phyloP scores from a whole-genome alignment of 2,888 invertebrate genomes.

The Leptarthrus brevirostris region DNA sequence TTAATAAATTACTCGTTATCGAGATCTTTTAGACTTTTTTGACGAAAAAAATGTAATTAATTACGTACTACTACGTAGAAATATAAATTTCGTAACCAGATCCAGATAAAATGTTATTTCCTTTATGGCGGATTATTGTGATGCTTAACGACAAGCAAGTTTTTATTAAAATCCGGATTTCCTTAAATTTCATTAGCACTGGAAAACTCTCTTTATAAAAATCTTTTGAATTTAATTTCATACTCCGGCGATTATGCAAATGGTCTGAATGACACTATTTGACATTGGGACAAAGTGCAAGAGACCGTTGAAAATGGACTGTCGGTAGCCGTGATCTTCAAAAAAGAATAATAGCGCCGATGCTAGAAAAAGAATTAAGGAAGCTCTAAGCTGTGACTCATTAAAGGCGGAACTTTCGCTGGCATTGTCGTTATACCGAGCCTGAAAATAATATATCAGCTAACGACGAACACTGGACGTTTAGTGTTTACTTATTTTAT shows the following conservation, averaged over 20 bases:
- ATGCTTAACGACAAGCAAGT: background rate
- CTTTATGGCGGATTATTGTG: background rate
- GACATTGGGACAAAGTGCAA: conserved; percentile 29
- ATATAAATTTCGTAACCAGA: background rate
- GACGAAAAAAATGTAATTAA: background rate
- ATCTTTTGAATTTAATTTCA: conserved; percentile 33
- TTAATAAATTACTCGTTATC: conserved; percentile 6
- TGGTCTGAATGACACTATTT: background rate
- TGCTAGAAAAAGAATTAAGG: no score
- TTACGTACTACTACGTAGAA: background rate
- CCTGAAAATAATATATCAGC: no score
- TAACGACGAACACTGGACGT: no score
- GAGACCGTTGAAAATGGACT: conserved; percentile 26
- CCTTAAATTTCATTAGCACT: background rate
- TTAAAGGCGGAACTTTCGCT: no score
- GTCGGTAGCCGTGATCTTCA: conserved; percentile 29
- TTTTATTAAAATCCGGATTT: background rate
- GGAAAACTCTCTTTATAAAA: background rate
- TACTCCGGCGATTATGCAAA: conserved; percentile 22
- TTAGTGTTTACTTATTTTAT: no score
- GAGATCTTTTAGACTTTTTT: background rate
- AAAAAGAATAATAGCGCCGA: background rate
- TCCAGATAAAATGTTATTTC: background rate
- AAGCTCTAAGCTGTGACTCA: no score
- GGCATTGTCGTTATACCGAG: no score